Evolutionary conservation across 2,888 invertebrate genomes (phyloP).

Genomic region (Rapana venosa): DNA sequence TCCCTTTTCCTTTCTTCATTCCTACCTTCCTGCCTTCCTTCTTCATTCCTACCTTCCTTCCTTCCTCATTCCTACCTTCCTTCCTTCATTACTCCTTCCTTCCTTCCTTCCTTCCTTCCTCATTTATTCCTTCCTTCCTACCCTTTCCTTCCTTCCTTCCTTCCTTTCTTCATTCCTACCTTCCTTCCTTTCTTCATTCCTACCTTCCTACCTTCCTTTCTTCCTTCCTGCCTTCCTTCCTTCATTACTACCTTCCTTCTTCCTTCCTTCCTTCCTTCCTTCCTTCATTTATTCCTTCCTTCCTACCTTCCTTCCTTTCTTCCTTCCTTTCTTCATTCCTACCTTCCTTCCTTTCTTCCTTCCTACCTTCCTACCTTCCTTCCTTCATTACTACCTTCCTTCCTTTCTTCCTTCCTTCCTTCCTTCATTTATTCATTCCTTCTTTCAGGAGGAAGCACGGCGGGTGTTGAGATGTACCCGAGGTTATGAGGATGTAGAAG

Average conservation of each 20-base stretch:
- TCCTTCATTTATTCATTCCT: too few species aligned
- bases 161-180: slow-evolving; percentile 6
- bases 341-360: not conserved
- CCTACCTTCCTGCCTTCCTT: not conserved
- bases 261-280: not conserved
- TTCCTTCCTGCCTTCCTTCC: too few species aligned
- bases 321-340: not conserved
- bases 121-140: not conserved
- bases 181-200: not conserved
- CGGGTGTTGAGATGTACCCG: too few species aligned
- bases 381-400: not conserved
- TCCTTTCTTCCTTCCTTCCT: not conserved
- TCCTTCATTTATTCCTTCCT: not conserved
- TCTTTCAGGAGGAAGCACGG: too few species aligned
- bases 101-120: not conserved
- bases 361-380: not conserved
- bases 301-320: not conserved
- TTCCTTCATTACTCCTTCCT: not conserved
- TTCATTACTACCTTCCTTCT: too few species aligned
- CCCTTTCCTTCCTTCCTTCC: not conserved
- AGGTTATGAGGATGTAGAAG: too few species aligned
- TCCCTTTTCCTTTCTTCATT: not conserved
- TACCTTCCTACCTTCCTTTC: not conserved
- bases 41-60: not conserved
- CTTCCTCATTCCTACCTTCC: not conserved